Percentiles rank a stretch among this genome's conserved stretches.
Evolutionary conservation across 1,140 invertebrate genomes (phyloP).

Genomic region (Harpegnathos saltator): DNA sequence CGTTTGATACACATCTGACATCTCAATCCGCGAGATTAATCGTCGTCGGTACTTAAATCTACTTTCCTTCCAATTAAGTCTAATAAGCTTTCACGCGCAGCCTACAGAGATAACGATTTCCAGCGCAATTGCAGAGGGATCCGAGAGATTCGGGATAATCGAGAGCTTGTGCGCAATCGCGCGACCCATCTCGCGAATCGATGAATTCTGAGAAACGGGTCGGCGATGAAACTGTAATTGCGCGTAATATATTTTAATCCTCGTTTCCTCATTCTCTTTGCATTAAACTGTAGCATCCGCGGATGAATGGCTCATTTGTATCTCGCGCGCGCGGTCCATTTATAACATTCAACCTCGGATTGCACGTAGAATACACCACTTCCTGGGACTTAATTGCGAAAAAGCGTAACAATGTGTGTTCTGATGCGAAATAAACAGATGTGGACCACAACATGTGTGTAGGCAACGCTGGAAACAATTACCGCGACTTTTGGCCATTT

Average conservation of each 20-base stretch:
- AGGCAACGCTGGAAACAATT: neutral
- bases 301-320: slow-evolving; percentile 25
- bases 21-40: neutral
- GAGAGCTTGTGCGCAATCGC: slow-evolving; percentile 51
- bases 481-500: too few relatives aligned
- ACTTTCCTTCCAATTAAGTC: slow-evolving; percentile 57
- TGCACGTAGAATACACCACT: slow-evolving; percentile 1
- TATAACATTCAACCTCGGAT: neutral
- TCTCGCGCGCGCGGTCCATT: neutral
- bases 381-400: neutral
- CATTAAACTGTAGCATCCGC: slow-evolving; percentile 58
- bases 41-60: slow-evolving; percentile 13
- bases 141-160: slow-evolving; percentile 67
- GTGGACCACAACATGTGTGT: neutral
- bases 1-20: neutral
- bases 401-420: neutral
- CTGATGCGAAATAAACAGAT: slow-evolving; percentile 1
- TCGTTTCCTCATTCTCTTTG: slow-evolving; percentile 16
- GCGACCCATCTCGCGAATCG: slow-evolving; percentile 43
- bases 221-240: slow-evolving; percentile 60
- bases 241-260: slow-evolving; percentile 34
- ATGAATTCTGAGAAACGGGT: slow-evolving; percentile 62
- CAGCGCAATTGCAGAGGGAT: slow-evolving; percentile 15
- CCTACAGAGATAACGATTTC: slow-evolving; percentile 46
- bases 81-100: slow-evolving; percentile 45